Base-by-base conservation (phyloP, 2,888 invertebrate genomes). In the Euspilapteryx auroguttella region DNA sequence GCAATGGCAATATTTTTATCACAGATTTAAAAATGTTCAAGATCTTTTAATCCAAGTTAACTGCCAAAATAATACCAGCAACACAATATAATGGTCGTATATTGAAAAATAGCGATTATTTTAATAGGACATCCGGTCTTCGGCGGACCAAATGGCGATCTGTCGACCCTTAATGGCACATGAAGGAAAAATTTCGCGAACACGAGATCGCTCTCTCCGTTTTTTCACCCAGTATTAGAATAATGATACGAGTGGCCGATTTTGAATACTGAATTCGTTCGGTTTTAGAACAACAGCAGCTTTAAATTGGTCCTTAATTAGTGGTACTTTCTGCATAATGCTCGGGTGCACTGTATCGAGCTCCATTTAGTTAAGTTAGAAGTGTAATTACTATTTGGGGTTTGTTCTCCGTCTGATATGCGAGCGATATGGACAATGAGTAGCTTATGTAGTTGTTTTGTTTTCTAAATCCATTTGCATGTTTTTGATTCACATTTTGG, bases 61-160 rank as follows among this genome's bases (percentile, higher is more conserved):
- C n/a, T n/a, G n/a, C 39, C 44, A 48, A 54, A 52, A 49, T 42
- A 47, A 43, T 42, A 36, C 42, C 37, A 41, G 44, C 47, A 46
- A 22, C 32, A 48, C 49, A 49, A 48, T 45, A 53, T 61, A 61
- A 62, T 54, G 56, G 44, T 43, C 55, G 59, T 55, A 68, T 64
- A 68, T 64, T 69, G 66, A 64, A 68, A 62, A 55, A 55, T 55
- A 47, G 41, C 56, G 47, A 69, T 69, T 71, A 71, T 63, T 69
- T 68, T 71, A 73, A 71, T 69, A 65, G 61, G 53, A 68, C 63
- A 65, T 68, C 66, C 65, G 63, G 64, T 52, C 38, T 38, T 21
- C 27, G 5, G 17, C 8, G 21, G 42, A 30, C 35, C 33, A 33
- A 36, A 49, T 34, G 37, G 34, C 35, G 37, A 50, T 46, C 45